Evolutionary conservation across 2,113 vertebrate genomes (phyloP), one percentile per base, ranked within the genome.

Genomic region (Apteryx mantelli): DNA sequence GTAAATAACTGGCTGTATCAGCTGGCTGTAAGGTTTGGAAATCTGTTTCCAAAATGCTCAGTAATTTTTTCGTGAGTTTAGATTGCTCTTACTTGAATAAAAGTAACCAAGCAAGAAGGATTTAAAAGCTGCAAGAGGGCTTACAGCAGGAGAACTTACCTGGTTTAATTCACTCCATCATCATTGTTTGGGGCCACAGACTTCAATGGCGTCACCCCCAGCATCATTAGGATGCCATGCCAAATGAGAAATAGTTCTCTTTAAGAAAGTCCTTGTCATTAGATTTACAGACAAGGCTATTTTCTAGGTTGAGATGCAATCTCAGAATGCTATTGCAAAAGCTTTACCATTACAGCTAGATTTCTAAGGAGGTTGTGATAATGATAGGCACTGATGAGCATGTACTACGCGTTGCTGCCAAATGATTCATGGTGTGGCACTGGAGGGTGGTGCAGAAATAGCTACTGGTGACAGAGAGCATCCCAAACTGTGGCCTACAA

Each of bases 361-460:
- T 88, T 90, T 95, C 79, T 74, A 63, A 85, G 88, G 71, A 93
- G 60, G 76, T 7, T 56, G 30, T 86, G 85, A 71, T 60, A 65
- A 53, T 7, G 4, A 60, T 32, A 44, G 3, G 15, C 0, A 1
- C 56, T 63, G 55, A 44, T 60, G 69, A 60, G 55, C 77, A 94
- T 78, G 76, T 46, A 34, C 42, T 46, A 7, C 68, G 9, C 3
- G 3, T 46, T 71, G 50, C 9, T 80, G 50, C 46, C 2, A 11
- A 69, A 21, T 95, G 96, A 95, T 76, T 96, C 94, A 93, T 2
- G 1, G 55, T 21, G 68, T 77, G 91, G 89, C 76, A 5, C 36
- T 74, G 30, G 36, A 77, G 64, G 19, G 28, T 40, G 38, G 12
- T 90, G 86, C 93, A 95, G 87, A 96, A 97, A 93, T 90, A 94